These are phyloP conservation scores for Labeo catla DNA, from an alignment of 2,113 vertebrate genomes.

Conservation along the genomic window DNA sequence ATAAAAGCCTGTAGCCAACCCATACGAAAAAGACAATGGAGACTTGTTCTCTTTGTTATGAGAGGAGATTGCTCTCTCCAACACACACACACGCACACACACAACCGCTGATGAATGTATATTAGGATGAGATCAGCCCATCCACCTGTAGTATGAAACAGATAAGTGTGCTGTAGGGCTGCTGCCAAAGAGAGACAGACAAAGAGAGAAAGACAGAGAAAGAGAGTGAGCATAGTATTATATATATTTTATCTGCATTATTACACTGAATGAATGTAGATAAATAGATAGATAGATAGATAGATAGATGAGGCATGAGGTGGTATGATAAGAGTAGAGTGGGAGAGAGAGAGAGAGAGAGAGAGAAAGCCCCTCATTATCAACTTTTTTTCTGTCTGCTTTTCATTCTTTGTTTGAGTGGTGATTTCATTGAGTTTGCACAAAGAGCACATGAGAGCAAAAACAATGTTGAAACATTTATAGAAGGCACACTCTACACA, in stretches of 20 bases:
- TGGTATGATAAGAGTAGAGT: not conserved
- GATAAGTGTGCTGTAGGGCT: conserved; percentile 16
- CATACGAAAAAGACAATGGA: conserved; percentile 53
- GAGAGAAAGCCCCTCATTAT: not conserved
- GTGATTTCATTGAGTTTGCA: not conserved
- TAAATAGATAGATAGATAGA: not conserved
- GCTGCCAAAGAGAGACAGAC: not conserved
- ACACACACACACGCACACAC: not conserved
- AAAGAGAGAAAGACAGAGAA: not conserved
- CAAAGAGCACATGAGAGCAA: not conserved
- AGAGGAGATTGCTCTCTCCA: conserved; percentile 45
- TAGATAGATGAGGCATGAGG: not conserved
- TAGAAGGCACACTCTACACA: not conserved
- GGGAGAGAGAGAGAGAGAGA: not conserved
- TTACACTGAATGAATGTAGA: not conserved
- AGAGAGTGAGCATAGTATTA: not conserved
- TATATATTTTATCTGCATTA: not conserved
- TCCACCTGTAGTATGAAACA: conserved; percentile 13
- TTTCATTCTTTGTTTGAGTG: not conserved
- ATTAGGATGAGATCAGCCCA: conserved; percentile 22
- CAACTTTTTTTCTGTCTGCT: not conserved
- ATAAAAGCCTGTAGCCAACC: conserved; percentile 49
- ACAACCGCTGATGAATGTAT: not conserved
- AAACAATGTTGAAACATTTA: not conserved
- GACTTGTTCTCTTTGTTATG: conserved; percentile 60